Base-by-base conservation (phyloP, 2,113 vertebrate species). In the Macrotus californicus region DNA sequence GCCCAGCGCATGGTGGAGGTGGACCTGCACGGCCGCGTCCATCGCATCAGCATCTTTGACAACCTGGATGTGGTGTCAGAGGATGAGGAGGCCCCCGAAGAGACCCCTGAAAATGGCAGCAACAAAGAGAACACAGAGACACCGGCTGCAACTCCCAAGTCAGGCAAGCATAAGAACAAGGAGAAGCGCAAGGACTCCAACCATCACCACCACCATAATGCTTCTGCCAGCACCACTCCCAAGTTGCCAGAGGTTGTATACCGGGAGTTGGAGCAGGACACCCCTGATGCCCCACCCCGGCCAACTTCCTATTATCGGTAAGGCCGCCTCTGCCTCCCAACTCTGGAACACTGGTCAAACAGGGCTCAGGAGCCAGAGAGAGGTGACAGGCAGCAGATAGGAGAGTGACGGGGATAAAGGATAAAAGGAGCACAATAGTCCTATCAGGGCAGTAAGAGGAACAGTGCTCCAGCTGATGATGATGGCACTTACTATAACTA, bases 1-100 rank as follows among this genome's bases (percentile, higher is more conserved):
- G 99, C 99, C 9, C 99, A 99, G 95, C 99, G 99, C 85, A 99
- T 99, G 99, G 99, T 99, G 77, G 99, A 99, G 97, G 99, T 99
- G 97, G 99, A 99, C 89, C 98, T 99, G 88, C 99, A 99, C 0
- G 99, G 99, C 61, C 99, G 99, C 0, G 98, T 99, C 81, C 99
- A 99, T 93, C 99, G 99, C 93, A 99, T 99, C 73, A 99, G 99
- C 98, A 99, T 99, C 97, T 99, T 99, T 6, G 99, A 99, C 96
- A 99, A 99, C 98, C 98, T 99, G 76, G 99, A 99, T 5, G 99
- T 99, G 84, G 99, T 99, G 76, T 99, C 99, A 0, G 99, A 99
- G 97, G 99, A 99, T 5, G 99, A 99, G 91, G 99, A 99, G 34
- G 98, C 98, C 0, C 98, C 98, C 0, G 99, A 99, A 79, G 99